A percentile compares a stretch with the other conserved stretches of the same genome.
Evolutionary conservation across 2,113 vertebrate species (phyloP).

Genomic region (Uropsilus gracilis): DNA sequence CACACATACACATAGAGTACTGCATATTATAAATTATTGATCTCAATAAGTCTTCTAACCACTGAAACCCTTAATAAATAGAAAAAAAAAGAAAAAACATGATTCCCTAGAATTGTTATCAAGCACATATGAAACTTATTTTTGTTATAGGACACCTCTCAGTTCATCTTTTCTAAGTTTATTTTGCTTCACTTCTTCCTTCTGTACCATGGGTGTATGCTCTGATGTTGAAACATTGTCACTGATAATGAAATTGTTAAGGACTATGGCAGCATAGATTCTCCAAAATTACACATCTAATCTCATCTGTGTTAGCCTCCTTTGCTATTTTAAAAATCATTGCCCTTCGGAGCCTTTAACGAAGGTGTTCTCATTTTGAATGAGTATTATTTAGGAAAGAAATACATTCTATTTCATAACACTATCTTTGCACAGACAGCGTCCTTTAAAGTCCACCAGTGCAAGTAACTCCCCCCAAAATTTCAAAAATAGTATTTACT

Average conservation of each 20-base stretch:
- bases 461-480: too few species aligned
- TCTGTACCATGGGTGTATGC: neutral
- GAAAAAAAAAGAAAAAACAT: neutral
- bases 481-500: neutral
- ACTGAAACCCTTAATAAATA: neutral
- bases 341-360: constrained; percentile 24
- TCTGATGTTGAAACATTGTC: neutral
- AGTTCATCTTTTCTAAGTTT: neutral
- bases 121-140: neutral
- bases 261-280: neutral
- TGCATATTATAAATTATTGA: neutral
- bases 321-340: constrained; percentile 51
- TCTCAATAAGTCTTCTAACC: neutral
- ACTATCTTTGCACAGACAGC: neutral
- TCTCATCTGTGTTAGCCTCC: neutral
- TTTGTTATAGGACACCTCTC: neutral
- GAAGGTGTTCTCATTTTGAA: constrained; percentile 39
- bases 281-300: constrained; percentile 18
- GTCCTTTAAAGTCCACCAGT: neutral
- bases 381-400: constrained; percentile 34
- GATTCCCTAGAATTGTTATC: neutral
- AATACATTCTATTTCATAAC: neutral
- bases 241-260: constrained; percentile 25
- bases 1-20: neutral
- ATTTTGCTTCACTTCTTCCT: neutral